Percentiles rank a stretch among this genome's conserved stretches.
phyloP scores from a whole-genome alignment of 1,140 invertebrate species.

The Papilio xuthus region DNA sequence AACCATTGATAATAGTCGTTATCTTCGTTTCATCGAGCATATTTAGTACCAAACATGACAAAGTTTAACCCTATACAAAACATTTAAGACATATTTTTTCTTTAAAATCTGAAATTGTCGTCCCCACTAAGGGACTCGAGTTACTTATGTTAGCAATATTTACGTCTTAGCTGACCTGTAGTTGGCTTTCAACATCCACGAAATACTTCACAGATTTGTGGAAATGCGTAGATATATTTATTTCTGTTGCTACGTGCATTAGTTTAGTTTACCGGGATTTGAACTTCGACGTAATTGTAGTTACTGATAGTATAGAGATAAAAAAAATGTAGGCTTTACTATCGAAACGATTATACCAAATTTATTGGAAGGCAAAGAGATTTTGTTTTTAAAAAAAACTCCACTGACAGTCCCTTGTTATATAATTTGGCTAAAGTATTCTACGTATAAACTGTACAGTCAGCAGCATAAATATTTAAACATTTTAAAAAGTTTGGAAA shows the following conservation, averaged over 20 bases:
- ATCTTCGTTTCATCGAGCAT: background rate
- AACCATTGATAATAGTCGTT: background rate
- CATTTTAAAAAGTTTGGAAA: too few species aligned
- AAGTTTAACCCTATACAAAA: background rate
- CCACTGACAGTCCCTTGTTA: too few species aligned
- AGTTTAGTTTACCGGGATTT: background rate
- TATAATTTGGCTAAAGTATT: too few species aligned
- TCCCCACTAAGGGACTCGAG: too few species aligned
- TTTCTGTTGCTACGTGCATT: background rate
- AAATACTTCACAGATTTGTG: too few species aligned
- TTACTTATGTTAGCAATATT: too few species aligned
- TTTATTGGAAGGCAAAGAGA: background rate
- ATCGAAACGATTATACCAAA: background rate
- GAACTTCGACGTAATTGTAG: background rate
- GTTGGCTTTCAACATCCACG: too few species aligned
- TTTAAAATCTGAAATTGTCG: background rate
- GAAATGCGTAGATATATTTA: too few species aligned
- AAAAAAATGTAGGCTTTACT: background rate
- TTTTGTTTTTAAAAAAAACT: background rate
- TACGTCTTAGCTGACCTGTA: too few species aligned
- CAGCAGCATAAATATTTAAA: too few species aligned
- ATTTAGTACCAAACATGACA: background rate
- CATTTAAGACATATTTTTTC: background rate
- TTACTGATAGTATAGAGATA: background rate
- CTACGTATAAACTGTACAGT: too few species aligned